Percentiles rank a stretch among this genome's conserved stretches.
Evolutionary conservation across 2,113 vertebrate species (phyloP).

Genomic region (Nymphicus hollandicus): DNA sequence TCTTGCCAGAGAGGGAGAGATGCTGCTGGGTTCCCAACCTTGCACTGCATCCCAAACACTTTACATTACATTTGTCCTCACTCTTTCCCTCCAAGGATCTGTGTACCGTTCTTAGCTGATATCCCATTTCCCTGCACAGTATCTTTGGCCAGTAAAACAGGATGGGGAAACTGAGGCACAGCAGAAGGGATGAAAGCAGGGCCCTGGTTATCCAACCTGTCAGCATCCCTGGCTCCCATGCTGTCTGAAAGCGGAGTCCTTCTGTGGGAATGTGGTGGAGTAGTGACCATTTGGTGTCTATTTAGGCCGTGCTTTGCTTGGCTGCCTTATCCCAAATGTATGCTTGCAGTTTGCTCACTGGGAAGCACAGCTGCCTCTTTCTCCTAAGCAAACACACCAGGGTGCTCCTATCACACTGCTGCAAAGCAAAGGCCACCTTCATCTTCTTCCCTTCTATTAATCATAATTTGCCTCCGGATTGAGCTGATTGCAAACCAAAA

Average conservation of each 20-base stretch:
- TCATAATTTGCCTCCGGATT: background rate
- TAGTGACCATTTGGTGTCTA: background rate
- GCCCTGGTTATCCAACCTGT: background rate
- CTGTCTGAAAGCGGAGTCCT: too few relatives aligned
- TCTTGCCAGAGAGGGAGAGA: background rate
- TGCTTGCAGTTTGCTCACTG: background rate
- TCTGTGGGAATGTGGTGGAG: background rate
- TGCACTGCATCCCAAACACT: background rate
- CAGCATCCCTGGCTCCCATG: too few relatives aligned
- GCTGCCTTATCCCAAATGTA: background rate
- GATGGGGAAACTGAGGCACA: background rate
- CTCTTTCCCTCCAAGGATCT: background rate
- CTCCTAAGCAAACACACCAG: background rate
- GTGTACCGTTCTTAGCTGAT: background rate
- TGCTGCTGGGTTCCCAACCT: background rate
- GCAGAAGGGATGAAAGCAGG: background rate
- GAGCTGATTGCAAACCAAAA: slow-evolving; percentile 43
- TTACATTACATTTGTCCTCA: background rate
- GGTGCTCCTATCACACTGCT: slow-evolving; percentile 42
- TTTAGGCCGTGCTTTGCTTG: background rate
- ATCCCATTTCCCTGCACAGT: background rate
- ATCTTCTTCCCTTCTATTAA: slow-evolving; percentile 38
- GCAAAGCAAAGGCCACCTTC: slow-evolving; percentile 57
- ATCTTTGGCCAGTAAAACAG: background rate
- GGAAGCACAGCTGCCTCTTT: background rate